Base-by-base conservation (phyloP, 2,113 vertebrate genomes). In the Sander vitreus region DNA sequence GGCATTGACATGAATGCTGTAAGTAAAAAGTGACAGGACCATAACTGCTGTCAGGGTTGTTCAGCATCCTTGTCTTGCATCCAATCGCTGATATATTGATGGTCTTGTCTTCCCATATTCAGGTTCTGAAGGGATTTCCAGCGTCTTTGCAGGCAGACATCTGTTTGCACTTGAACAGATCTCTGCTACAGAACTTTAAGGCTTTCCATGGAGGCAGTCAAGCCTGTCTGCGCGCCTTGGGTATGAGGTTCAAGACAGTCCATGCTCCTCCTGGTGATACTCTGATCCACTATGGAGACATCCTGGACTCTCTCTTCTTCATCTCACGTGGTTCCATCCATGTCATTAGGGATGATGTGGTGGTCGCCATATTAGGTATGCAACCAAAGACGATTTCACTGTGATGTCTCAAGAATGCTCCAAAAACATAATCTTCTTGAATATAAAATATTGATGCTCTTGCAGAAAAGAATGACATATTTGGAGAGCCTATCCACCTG, bases 1-100 rank as follows among this genome's bases (percentile, higher is more conserved):
- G 97, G 97, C 90, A 99, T 99, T 3, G 96, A 99, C 92, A 99
- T 99, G 98, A 99, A 99, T 0, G 97, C 96, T n/a, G 98, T 99
- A 91, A 96, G 88, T 76, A 50, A 68, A 23, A 62, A 16, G 25
- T 33, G 14, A 51, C 7, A 59, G 0, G 9, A 67, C 5, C 30
- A 51, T 43, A 45, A 50, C 66, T 25, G 19, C 39, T 64, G 18
- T n/a, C 13, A 47, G 33, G 9, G 16, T 65, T 60, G 39, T 36
- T 65, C 3, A 25, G 3, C 30, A 27, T 65, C 15, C 2, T 33
- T 47, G 18, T 50, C 57, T 69, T 27, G 18, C 6, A 50, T 78
- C 39, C 47, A 5, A 55, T 48, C 0, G 2, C 50, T 68, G 12
- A 47, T 15, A 18, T 73, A 3, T 58, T 15, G 10, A 59, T 50